Evolutionary conservation across 1,140 invertebrate genomes (phyloP).

Genomic region (Streblospio benedicti): DNA sequence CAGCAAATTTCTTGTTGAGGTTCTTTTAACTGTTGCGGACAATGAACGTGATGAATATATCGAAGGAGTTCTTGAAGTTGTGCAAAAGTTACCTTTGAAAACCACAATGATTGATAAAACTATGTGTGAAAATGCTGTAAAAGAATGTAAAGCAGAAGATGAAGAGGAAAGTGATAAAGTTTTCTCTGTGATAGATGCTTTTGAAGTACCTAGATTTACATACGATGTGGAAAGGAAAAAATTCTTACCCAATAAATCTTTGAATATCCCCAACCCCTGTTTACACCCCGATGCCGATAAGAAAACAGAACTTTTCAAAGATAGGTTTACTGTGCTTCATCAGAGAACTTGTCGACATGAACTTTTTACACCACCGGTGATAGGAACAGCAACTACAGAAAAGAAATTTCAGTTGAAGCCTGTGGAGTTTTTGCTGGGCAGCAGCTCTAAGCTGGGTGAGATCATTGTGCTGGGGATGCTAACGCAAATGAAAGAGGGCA

Average conservation of each 20-base stretch:
- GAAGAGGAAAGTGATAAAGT: slow-evolving; percentile 54
- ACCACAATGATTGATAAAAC: too few species aligned
- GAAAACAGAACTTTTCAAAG: slow-evolving; percentile 65
- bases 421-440: slow-evolving; percentile 75
- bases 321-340: slow-evolving; percentile 52
- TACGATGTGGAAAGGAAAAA: slow-evolving; percentile 70
- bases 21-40: neutral
- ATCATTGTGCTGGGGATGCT: slow-evolving; percentile 78
- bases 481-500: slow-evolving; percentile 76
- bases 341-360: slow-evolving; percentile 60
- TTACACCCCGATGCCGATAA: slow-evolving; percentile 60
- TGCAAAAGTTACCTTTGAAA: too few species aligned
- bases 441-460: slow-evolving; percentile 60
- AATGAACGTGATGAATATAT: slow-evolving; percentile 54
- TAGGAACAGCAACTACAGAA: slow-evolving; percentile 43
- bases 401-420: slow-evolving; percentile 54
- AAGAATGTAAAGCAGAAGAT: too few species aligned
- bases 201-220: slow-evolving; percentile 67
- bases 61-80: slow-evolving; percentile 52
- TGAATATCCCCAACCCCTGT: slow-evolving; percentile 44
- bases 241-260: slow-evolving; percentile 52
- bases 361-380: slow-evolving; percentile 57
- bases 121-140: too few species aligned
- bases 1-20: neutral
- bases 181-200: slow-evolving; percentile 71